These are phyloP conservation scores for Alethe diademata DNA, from an alignment of 2,113 vertebrate species.

Conservation along the genomic window DNA sequence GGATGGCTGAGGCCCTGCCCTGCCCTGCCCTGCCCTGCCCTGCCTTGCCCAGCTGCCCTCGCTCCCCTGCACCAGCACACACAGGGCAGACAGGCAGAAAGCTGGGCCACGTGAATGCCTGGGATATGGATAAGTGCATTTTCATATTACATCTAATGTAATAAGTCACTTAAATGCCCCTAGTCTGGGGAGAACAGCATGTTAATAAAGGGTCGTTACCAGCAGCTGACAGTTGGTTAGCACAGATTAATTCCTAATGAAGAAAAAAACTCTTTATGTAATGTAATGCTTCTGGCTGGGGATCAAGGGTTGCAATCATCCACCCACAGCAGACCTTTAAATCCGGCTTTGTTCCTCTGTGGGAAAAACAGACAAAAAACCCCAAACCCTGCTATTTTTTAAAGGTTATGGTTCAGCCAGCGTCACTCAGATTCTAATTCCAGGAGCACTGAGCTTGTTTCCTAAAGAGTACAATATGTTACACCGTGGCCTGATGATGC, in stretches of 20 bases:
- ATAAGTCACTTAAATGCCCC: conserved; percentile 40
- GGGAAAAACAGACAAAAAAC: neutral
- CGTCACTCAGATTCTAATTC: conserved; percentile 1
- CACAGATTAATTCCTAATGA: conserved; percentile 79
- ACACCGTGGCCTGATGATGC: neutral
- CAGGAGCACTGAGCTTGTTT: neutral
- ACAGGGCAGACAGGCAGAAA: neutral
- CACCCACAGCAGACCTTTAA: conserved; percentile 73
- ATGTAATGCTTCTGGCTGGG: conserved; percentile 72
- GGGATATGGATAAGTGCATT: conserved; percentile 33
- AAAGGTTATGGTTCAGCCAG: conserved; percentile 49
- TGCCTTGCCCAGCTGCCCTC: neutral
- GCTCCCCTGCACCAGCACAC: accelerated
- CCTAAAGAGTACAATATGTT: conserved; percentile 9
- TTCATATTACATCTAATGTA: conserved; percentile 48
- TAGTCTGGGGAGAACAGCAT: neutral
- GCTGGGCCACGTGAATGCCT: neutral
- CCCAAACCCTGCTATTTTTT: neutral
- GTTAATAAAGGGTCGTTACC: conserved; percentile 46
- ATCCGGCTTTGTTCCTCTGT: conserved; percentile 75
- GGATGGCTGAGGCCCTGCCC: neutral
- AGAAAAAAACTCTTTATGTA: conserved; percentile 78
- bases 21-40: neutral
- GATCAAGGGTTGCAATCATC: conserved; percentile 76
- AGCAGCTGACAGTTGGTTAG: conserved; percentile 74